Evolutionary conservation across 2,888 invertebrate species (phyloP).

Genomic region (Netelia inedita): DNA sequence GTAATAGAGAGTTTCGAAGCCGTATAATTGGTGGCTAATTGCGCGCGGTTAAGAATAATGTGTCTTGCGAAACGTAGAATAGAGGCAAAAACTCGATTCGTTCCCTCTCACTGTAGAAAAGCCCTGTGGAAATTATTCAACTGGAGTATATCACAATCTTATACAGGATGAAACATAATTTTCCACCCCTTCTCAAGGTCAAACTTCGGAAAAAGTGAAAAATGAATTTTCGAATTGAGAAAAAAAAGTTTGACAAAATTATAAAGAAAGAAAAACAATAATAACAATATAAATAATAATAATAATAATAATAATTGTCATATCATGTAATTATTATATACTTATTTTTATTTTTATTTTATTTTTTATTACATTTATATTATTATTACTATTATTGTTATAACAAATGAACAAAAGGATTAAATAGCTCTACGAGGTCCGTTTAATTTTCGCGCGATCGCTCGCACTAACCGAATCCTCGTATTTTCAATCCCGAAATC

Average conservation of each 20-base stretch:
- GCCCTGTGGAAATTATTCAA: background rate
- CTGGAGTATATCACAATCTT: background rate
- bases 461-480: background rate
- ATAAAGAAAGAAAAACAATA: too few species aligned
- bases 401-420: background rate
- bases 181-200: too few species aligned
- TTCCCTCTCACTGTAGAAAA: background rate
- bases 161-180: background rate
- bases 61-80: constrained; percentile 48
- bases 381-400: background rate
- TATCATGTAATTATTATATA: background rate
- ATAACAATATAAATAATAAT: too few species aligned
- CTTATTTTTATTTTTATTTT: background rate
- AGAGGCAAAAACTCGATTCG: background rate
- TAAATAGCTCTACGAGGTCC: background rate
- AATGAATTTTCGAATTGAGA: too few species aligned
- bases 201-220: too few species aligned
- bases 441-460: background rate
- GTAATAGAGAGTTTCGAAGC: constrained; percentile 59
- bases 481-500: constrained; percentile 13
- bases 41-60: constrained; percentile 62
- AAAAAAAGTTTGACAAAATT: too few species aligned
- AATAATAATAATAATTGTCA: too few species aligned
- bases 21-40: constrained; percentile 66
- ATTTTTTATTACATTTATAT: background rate